Conservation (phyloP, 2,113 vertebrate species). For the Zeus faber region DNA sequence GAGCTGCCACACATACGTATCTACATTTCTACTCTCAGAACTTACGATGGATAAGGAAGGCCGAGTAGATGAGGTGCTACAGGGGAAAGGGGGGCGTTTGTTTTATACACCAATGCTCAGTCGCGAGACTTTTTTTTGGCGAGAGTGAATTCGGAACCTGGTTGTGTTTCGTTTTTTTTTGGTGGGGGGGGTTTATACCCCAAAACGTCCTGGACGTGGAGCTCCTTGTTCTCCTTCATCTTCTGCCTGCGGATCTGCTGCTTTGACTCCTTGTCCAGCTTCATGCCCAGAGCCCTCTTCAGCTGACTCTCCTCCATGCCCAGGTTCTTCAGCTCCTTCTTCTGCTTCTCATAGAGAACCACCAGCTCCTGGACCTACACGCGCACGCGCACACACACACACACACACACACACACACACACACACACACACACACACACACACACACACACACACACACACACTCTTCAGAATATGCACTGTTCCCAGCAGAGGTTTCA, state of each 20-base stretch:
- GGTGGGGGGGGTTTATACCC: too few species aligned
- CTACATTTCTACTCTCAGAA: too few species aligned
- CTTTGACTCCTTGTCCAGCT: constrained; percentile 72
- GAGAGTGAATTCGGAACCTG: too few species aligned
- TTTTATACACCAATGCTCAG: too few species aligned
- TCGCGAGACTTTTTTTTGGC: too few species aligned
- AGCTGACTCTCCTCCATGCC: constrained; percentile 62
- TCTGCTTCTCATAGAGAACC: constrained; percentile 58
- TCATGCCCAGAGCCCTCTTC: constrained; percentile 67
- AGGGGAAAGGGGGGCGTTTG: too few species aligned
- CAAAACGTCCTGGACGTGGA: constrained; percentile 63
- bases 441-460: background rate
- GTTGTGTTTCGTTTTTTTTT: too few species aligned
- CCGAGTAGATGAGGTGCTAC: too few species aligned
- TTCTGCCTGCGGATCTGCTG: constrained; percentile 71
- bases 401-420: background rate
- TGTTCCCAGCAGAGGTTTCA: too few species aligned
- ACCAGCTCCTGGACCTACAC: constrained; percentile 56
- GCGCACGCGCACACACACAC: background rate
- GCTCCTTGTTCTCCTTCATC: constrained; percentile 70
- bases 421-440: background rate
- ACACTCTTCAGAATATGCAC: too few species aligned
- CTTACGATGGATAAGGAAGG: too few species aligned
- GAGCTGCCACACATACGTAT: too few species aligned
- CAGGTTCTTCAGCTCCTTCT: constrained; percentile 74